A percentile compares a stretch with the other conserved stretches of the same genome.
These are phyloP conservation scores for Pachyuromys duprasi DNA, from an alignment of 2,797 vertebrate genomes.

Conservation along the genomic window DNA sequence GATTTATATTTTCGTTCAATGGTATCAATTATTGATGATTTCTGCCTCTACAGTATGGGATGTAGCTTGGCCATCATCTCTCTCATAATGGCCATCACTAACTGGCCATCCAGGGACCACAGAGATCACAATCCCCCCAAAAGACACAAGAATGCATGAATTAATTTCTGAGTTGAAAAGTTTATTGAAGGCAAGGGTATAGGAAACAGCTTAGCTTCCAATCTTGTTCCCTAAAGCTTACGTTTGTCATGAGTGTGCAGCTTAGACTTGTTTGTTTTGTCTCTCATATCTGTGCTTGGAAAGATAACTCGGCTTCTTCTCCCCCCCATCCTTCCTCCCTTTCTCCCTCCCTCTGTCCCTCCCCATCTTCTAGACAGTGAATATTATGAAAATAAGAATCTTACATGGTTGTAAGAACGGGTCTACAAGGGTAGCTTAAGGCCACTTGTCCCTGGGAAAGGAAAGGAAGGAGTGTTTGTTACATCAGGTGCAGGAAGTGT, in stretches of 20 bases:
- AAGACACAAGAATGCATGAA: neutral
- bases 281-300: neutral
- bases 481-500: neutral
- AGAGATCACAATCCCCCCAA: neutral
- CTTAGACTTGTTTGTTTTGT: neutral
- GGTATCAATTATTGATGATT: neutral
- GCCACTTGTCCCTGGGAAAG: neutral
- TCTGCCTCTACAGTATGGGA: neutral
- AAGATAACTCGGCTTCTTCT: neutral
- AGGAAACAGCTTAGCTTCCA: neutral
- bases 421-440: neutral
- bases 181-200: neutral
- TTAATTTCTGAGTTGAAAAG: neutral
- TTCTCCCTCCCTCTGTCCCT: neutral
- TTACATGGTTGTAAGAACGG: neutral
- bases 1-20: neutral
- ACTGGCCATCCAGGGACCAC: neutral
- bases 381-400: slow-evolving; percentile 28
- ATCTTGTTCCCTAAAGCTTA: neutral
- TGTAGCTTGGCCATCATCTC: neutral
- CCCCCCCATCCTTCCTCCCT: too few species aligned
- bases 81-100: neutral
- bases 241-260: neutral
- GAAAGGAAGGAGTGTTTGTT: neutral
- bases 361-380: neutral